Evolutionary conservation across 1,140 invertebrate species (phyloP).

Genomic region (Meloidogyne exigua): DNA sequence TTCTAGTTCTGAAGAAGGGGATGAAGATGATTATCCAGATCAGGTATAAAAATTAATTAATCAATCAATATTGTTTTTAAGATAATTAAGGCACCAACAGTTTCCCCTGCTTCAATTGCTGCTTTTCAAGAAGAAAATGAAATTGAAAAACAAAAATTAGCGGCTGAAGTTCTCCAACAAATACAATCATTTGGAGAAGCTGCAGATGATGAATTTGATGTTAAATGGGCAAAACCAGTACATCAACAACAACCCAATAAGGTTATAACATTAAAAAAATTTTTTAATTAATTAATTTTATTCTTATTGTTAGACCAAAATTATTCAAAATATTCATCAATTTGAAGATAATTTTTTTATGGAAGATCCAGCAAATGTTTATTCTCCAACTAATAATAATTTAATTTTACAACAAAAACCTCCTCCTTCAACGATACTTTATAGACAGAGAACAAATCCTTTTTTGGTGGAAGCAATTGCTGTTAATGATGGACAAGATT

Average conservation of each 20-base stretch:
- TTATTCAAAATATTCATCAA: slow-evolving; percentile 3
- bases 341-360: neutral
- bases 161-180: slow-evolving; percentile 57
- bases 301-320: neutral
- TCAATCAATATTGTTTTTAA: neutral
- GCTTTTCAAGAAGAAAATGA: slow-evolving; percentile 38
- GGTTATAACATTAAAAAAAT: too few species aligned
- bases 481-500: slow-evolving; percentile 21
- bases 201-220: slow-evolving; percentile 63
- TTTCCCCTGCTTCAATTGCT: slow-evolving; percentile 36
- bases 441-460: slow-evolving; percentile 13
- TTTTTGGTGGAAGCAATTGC: slow-evolving; percentile 11
- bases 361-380: slow-evolving; percentile 26
- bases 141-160: slow-evolving; percentile 40
- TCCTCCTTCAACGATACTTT: neutral
- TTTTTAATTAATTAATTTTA: neutral
- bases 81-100: slow-evolving; percentile 58
- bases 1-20: slow-evolving; percentile 24
- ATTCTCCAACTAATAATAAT: slow-evolving; percentile 18
- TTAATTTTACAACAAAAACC: slow-evolving; percentile 15
- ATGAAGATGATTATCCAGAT: slow-evolving; percentile 63
- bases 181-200: slow-evolving; percentile 63
- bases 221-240: slow-evolving; percentile 55
- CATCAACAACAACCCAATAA: slow-evolving; percentile 10
- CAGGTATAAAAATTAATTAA: slow-evolving; percentile 33